These are phyloP conservation scores for Triplophysa rosa DNA, from an alignment of 2,113 vertebrate genomes.

Conservation along the genomic window DNA sequence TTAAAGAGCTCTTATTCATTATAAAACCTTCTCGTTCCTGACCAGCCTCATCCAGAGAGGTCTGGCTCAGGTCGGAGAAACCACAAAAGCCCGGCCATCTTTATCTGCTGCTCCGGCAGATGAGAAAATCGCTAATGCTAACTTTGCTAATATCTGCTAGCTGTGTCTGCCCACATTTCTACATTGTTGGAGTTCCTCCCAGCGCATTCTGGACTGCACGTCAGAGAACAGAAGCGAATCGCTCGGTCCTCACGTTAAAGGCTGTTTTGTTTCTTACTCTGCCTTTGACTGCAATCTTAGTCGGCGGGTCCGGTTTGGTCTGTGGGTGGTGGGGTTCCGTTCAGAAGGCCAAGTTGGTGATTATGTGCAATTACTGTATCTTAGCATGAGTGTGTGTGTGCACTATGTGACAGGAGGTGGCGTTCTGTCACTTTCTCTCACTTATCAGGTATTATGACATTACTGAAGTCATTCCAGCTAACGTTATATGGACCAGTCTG, in stretches of 20 bases:
- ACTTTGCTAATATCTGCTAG: slow-evolving; percentile 34
- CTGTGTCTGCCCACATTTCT: slow-evolving; percentile 24
- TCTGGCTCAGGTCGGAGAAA: background rate
- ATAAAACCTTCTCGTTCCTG: slow-evolving; percentile 11
- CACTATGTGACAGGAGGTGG: slow-evolving; percentile 60
- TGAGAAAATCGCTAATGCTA: slow-evolving; percentile 35
- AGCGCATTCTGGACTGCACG: slow-evolving; percentile 15
- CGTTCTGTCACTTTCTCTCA: slow-evolving; percentile 56
- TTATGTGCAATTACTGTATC: slow-evolving; percentile 79
- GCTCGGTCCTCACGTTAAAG: slow-evolving; percentile 69
- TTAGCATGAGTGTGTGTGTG: slow-evolving; percentile 72
- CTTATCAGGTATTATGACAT: slow-evolving; percentile 75
- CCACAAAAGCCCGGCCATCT: background rate
- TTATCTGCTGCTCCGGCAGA: slow-evolving; percentile 22
- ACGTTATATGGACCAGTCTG: slow-evolving; percentile 44
- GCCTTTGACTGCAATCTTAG: slow-evolving; percentile 67
- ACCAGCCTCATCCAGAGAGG: slow-evolving; percentile 11
- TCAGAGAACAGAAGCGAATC: slow-evolving; percentile 60
- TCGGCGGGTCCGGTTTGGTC: slow-evolving; percentile 30
- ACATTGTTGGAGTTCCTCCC: background rate
- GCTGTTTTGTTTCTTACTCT: slow-evolving; percentile 57
- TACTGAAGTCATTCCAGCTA: slow-evolving; percentile 75
- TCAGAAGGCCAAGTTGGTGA: slow-evolving; percentile 67
- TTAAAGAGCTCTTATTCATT: slow-evolving; percentile 19
- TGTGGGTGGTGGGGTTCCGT: slow-evolving; percentile 12